Percentiles rank a stretch among this genome's conserved stretches.
Evolutionary conservation across 2,113 vertebrate genomes (phyloP).

Genomic region (Pelusios castaneus): DNA sequence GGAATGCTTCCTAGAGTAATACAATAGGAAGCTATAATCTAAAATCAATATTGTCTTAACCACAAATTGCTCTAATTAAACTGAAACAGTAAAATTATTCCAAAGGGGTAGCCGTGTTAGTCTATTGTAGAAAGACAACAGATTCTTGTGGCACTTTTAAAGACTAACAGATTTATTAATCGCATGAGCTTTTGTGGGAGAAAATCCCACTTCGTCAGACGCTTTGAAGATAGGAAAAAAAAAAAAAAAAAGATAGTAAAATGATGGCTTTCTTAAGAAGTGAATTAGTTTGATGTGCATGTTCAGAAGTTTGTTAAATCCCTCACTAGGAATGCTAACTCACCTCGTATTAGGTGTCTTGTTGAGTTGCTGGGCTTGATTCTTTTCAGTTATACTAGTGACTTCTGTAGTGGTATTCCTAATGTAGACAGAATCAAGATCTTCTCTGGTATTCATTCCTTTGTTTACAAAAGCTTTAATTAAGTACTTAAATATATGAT

Average conservation of each 20-base stretch:
- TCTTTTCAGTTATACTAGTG: background rate
- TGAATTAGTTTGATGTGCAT: conserved; percentile 49
- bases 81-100: conserved; percentile 62
- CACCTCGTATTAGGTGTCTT: background rate
- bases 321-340: conserved; percentile 2
- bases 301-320: conserved; percentile 43
- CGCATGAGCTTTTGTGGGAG: too few species aligned
- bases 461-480: background rate
- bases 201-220: too few species aligned
- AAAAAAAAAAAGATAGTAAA: too few species aligned
- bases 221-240: too few species aligned
- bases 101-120: too few species aligned
- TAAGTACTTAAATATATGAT: background rate
- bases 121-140: too few species aligned
- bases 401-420: background rate
- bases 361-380: background rate
- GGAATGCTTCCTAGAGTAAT: conserved; percentile 55
- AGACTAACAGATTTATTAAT: too few species aligned
- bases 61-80: conserved; percentile 76
- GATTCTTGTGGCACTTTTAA: too few species aligned
- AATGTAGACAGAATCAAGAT: background rate
- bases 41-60: conserved; percentile 80
- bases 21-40: conserved; percentile 66
- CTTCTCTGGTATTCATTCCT: background rate
- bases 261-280: conserved; percentile 47